Percentiles rank a stretch among this genome's conserved stretches.
Conservation (phyloP, 2,797 vertebrate genomes). For the Synaphobranchus kaupii region DNA sequence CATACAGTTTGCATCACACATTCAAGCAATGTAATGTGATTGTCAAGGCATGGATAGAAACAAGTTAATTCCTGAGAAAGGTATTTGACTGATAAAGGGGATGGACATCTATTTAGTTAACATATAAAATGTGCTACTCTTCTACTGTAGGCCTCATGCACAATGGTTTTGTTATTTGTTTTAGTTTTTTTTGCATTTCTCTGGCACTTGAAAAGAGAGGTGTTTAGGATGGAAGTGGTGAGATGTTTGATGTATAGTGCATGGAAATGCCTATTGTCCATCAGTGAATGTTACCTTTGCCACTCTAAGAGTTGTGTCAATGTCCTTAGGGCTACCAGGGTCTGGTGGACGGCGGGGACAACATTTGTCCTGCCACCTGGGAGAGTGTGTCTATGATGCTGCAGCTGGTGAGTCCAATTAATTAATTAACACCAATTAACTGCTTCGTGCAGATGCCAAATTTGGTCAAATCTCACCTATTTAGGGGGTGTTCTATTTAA, state of each 20-base stretch:
- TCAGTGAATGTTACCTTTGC: not conserved
- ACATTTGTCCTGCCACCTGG: slow-evolving; percentile 87
- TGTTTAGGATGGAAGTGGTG: not conserved
- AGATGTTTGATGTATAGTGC: not conserved
- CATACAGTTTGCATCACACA: no score
- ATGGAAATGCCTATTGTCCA: not conserved
- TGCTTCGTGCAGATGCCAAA: no score
- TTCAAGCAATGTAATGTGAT: no score
- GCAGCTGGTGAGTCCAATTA: slow-evolving; percentile 79
- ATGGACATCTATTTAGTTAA: not conserved
- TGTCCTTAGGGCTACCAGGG: slow-evolving; percentile 89
- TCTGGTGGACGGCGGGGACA: slow-evolving; percentile 87
- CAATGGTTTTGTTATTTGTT: not conserved
- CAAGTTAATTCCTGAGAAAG: not conserved
- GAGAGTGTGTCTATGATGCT: slow-evolving; percentile 96
- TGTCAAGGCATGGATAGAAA: not conserved
- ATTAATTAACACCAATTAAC: not conserved
- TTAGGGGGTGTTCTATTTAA: no score
- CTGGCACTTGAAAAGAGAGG: not conserved
- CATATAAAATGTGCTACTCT: not conserved
- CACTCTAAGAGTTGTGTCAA: not conserved
- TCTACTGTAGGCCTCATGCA: not conserved
- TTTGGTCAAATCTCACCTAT: no score
- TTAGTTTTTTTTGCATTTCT: not conserved
- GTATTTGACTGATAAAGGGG: not conserved